Evolutionary conservation across 2,888 invertebrate genomes (phyloP).

Genomic region (Pseudeuparius sepicola): DNA sequence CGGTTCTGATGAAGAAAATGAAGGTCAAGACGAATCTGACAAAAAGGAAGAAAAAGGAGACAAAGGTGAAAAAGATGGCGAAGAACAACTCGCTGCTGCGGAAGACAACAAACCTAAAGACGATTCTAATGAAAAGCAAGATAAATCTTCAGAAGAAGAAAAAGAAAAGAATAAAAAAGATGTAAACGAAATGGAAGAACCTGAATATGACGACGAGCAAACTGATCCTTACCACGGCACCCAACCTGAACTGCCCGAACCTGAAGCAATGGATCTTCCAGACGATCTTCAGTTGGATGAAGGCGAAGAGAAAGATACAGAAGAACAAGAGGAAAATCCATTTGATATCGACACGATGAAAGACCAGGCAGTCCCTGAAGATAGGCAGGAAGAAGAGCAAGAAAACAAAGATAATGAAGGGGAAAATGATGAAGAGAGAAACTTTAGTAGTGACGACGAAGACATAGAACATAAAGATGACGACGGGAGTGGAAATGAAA

Average conservation of each 20-base stretch:
- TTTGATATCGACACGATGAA: constrained; percentile 79
- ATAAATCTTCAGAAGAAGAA: constrained; percentile 46
- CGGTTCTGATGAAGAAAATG: constrained; percentile 75
- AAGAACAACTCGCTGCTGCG: constrained; percentile 69
- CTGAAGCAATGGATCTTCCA: constrained; percentile 79
- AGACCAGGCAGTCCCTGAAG: constrained; percentile 38
- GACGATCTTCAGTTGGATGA: constrained; percentile 78
- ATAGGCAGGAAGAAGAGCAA: constrained; percentile 36
- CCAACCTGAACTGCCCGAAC: constrained; percentile 65
- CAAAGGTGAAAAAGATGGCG: constrained; percentile 50
- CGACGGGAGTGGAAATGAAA: constrained; percentile 36
- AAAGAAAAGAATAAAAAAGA: constrained; percentile 48
- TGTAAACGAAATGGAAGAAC: constrained; percentile 76
- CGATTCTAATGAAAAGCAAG: constrained; percentile 37
- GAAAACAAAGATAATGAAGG: constrained; percentile 30
- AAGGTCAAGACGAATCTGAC: constrained; percentile 49
- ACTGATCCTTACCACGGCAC: constrained; percentile 76
- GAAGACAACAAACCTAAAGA: constrained; percentile 44
- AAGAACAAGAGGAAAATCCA: constrained; percentile 66
- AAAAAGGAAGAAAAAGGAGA: constrained; percentile 39
- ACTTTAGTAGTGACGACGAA: constrained; percentile 34
- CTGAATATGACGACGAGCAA: constrained; percentile 70
- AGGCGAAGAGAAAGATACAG: constrained; percentile 47
- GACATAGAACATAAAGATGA: constrained; percentile 34
- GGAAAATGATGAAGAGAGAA: constrained; percentile 31